Evolutionary conservation across 2,888 invertebrate genomes (phyloP), one percentile per base, ranked within the genome.

Genomic region (Clivina fossor): DNA sequence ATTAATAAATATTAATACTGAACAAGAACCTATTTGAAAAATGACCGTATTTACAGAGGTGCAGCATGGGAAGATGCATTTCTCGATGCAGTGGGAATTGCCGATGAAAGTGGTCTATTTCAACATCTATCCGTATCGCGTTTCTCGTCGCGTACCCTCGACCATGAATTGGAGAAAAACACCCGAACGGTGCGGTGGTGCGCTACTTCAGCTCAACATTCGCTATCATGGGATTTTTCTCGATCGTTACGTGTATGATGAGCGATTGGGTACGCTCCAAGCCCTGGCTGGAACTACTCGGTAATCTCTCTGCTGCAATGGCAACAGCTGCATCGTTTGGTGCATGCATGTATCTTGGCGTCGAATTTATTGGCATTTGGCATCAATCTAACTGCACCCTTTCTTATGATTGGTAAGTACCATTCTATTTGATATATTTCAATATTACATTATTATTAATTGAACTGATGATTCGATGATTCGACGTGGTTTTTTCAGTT

Each of bases 371-470:
- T 69, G 94, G 94, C 51, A n/a, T n/a, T n/a, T n/a, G n/a, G n/a
- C n/a, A 90, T 95, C 63, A 94, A 94, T 73, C 81, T 95, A 66
- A 94, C 94, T 1, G 94, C 95, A 2, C 95, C 95, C 3, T 95
- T 95, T 71, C 80, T 95, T 57, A 94, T 95, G 90, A 88, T 95
- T 66, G 94, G 95, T 94, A 76, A 86, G 83, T 76, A 4, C 11
- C 11, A 33, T 33, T 33, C 11, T 4, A n/a, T n/a, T n/a, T n/a
- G n/a, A n/a, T n/a, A n/a, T n/a, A n/a, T n/a, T n/a, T n/a, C n/a
- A n/a, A n/a, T n/a, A n/a, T n/a, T n/a, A n/a, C n/a, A n/a, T n/a
- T n/a, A n/a, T n/a, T n/a, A n/a, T n/a, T n/a, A n/a, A n/a, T n/a
- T n/a, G n/a, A n/a, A n/a, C n/a, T n/a, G n/a, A n/a, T n/a, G n/a